Evolutionary conservation across 2,888 invertebrate genomes (phyloP), one percentile per base, ranked within the genome.

Genomic region (Brachyopa scutellaris): DNA sequence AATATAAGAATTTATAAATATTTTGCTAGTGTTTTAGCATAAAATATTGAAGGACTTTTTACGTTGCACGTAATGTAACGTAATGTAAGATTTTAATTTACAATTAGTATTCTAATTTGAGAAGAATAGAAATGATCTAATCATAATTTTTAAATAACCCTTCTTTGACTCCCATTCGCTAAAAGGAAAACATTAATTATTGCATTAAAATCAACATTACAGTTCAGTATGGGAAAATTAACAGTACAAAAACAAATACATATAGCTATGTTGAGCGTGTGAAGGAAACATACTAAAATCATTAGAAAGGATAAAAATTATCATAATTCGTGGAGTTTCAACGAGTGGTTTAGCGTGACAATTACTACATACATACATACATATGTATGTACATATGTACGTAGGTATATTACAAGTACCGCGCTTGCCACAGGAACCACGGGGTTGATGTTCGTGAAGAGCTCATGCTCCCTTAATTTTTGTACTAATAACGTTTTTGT

Each of bases 301-400:
- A 57, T 57, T 57, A 57, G 57, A 40, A 15, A 5, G n/a, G 29
- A 40, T 57, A 40, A 40, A 55, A 57, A 57, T 57, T 26, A 40
- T 57, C 40, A 57, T 57, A 57, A 40, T 40, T 57, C 26, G 23
- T 17, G 8, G 15, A 17, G 40, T 15, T 23, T n/a, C 9, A 21
- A 2, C 26, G 6, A n/a, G 9, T 17, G 19, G 26, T 11, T 15
- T 57, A 7, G 13, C 13, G n/a, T 15, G 26, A 38, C 40, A 57
- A 40, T 57, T 40, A n/a, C 57, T n/a, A n/a, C n/a, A n/a, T n/a
- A n/a, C n/a, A n/a, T n/a, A n/a, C n/a, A n/a, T n/a, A n/a, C n/a
- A n/a, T n/a, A n/a, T n/a, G n/a, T n/a, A n/a, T n/a, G n/a, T n/a
- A n/a, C n/a, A n/a, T n/a, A n/a, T n/a, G n/a, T n/a, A n/a, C n/a